phyloP scores from a whole-genome alignment of 2,888 invertebrate genomes.

The Mesoligia furuncula region DNA sequence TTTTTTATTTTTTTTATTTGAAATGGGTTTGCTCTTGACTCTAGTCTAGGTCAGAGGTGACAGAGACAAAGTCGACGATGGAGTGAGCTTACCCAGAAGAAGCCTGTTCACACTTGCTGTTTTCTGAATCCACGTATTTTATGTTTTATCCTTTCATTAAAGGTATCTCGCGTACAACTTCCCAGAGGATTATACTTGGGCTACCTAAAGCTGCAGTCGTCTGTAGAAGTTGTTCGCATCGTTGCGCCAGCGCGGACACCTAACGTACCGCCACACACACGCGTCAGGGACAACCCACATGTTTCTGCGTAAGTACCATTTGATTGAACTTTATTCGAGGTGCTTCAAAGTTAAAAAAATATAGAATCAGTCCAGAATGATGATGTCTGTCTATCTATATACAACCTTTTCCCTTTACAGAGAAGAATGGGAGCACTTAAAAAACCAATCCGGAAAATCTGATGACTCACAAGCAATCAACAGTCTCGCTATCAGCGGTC shows the following conservation, averaged over 20 bases:
- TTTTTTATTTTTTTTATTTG: no score
- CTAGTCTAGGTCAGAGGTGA: no score
- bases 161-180: constrained; percentile 95
- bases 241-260: constrained; percentile 98
- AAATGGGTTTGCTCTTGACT: no score
- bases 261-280: constrained; percentile 98
- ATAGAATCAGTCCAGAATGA: background rate
- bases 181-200: constrained; percentile 97
- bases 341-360: background rate
- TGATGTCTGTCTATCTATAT: background rate
- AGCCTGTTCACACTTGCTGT: no score
- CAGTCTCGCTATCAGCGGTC: constrained; percentile 78
- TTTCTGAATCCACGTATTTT: background rate
- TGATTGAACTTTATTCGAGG: background rate
- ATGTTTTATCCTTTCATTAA: constrained; percentile 63
- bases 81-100: no score
- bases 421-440: constrained; percentile 98
- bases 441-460: constrained; percentile 88
- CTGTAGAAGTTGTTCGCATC: constrained; percentile 98
- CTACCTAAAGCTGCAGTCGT: constrained; percentile 98
- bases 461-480: constrained; percentile 80
- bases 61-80: no score
- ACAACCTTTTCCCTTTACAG: constrained; percentile 86
- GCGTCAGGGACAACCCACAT: constrained; percentile 98
- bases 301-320: constrained; percentile 95